Conservation (phyloP, 1,140 invertebrate genomes). For the Proales similis region DNA sequence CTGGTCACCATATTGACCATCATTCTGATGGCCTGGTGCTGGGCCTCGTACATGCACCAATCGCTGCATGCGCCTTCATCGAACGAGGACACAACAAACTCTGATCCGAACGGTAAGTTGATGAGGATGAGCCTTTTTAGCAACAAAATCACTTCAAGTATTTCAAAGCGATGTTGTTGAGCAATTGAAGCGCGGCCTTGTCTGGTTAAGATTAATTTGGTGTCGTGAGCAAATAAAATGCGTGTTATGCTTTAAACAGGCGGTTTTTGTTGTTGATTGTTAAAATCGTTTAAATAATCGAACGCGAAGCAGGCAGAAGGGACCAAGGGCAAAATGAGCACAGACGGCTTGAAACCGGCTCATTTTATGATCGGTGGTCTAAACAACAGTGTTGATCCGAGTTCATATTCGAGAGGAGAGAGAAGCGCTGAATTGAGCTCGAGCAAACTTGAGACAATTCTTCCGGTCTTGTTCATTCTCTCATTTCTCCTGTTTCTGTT, state of each 20-base stretch:
- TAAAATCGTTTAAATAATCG: slow-evolving; percentile 1
- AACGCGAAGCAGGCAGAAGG: background rate
- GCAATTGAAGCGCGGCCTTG: background rate
- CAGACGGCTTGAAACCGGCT: too few relatives aligned
- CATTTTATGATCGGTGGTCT: background rate
- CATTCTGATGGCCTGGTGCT: background rate
- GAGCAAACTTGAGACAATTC: slow-evolving; percentile 4
- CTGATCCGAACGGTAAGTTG: slow-evolving; percentile 25
- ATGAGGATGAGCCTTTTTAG: background rate
- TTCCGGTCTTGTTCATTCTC: slow-evolving; percentile 29
- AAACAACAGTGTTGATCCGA: background rate
- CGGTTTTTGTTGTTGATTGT: background rate
- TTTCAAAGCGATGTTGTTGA: slow-evolving; percentile 22
- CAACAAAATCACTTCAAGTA: background rate
- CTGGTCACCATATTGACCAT: slow-evolving; percentile 4
- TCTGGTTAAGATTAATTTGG: background rate
- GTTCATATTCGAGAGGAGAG: background rate
- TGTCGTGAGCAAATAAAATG: background rate
- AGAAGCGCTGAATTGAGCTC: background rate
- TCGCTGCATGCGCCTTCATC: background rate
- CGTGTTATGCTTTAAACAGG: background rate
- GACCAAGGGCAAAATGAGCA: too few relatives aligned
- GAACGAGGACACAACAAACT: background rate
- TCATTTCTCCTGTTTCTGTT: slow-evolving; percentile 19
- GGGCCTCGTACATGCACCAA: slow-evolving; percentile 21